Percentiles rank a stretch among this genome's conserved stretches.
These are phyloP conservation scores for Cephus rjabovi DNA, from an alignment of 2,888 invertebrate genomes.

Conservation along the genomic window DNA sequence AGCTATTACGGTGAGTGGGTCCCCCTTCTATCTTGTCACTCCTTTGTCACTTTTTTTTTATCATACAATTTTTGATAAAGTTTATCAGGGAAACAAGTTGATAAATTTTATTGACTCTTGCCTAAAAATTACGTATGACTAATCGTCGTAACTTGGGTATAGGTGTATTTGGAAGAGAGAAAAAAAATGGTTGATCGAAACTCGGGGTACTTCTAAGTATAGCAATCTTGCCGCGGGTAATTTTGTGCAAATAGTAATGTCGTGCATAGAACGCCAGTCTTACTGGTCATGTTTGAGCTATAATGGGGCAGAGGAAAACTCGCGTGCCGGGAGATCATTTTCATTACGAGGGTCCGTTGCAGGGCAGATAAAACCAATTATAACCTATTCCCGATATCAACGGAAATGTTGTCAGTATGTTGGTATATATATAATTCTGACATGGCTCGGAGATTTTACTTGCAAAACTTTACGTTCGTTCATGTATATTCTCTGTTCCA, in stretches of 20 bases:
- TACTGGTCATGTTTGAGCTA: no score
- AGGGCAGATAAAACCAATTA: slow-evolving; percentile 60
- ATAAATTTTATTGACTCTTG: no score
- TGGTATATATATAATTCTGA: slow-evolving; percentile 12
- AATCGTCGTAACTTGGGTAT: no score
- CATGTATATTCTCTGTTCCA: slow-evolving; percentile 25
- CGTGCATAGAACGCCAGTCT: slow-evolving; percentile 34
- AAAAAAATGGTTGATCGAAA: slow-evolving; percentile 41
- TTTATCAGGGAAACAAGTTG: no score
- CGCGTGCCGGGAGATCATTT: slow-evolving; percentile 58
- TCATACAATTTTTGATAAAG: no score
- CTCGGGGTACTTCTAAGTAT: slow-evolving; percentile 52
- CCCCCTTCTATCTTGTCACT: no score
- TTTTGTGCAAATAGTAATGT: slow-evolving; percentile 64
- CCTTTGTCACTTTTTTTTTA: no score
- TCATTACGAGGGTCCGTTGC: slow-evolving; percentile 47
- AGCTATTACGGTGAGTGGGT: no score
- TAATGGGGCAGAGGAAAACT: slow-evolving; percentile 18
- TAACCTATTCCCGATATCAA: slow-evolving; percentile 53
- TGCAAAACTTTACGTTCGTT: slow-evolving; percentile 35
- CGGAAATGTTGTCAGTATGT: slow-evolving; percentile 43
- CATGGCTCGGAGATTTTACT: slow-evolving; percentile 37
- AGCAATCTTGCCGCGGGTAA: slow-evolving; percentile 55
- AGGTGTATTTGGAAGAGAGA: no score
- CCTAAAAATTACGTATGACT: no score